These are phyloP conservation scores for Harpagoxenus sublaevis DNA, from an alignment of 2,888 invertebrate species.

Conservation along the genomic window DNA sequence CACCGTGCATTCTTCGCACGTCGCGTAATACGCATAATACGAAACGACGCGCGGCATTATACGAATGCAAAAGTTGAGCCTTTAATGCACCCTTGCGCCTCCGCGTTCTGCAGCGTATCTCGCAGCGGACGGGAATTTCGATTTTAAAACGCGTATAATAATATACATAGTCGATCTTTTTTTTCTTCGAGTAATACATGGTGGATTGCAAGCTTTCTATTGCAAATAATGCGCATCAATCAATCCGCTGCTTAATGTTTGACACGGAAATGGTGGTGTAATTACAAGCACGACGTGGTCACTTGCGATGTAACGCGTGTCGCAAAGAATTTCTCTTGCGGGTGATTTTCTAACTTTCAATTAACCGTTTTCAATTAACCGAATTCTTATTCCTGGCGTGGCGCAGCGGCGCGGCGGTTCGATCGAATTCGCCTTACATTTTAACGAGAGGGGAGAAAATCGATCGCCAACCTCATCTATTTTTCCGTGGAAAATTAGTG, in stretches of 20 bases:
- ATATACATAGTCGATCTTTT: neutral
- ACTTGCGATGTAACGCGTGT: slow-evolving; percentile 58
- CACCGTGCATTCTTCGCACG: neutral
- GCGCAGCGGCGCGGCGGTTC: neutral
- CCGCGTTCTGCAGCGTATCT: neutral
- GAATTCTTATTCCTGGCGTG: slow-evolving; percentile 15
- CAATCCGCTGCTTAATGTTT: slow-evolving; percentile 43
- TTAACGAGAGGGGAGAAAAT: neutral
- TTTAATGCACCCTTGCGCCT: slow-evolving; percentile 2
- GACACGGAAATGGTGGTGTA: slow-evolving; percentile 23
- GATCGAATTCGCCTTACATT: neutral
- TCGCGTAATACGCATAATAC: neutral
- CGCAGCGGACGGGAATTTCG: neutral
- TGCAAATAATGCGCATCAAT: slow-evolving; percentile 10
- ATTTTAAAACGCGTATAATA: slow-evolving; percentile 23
- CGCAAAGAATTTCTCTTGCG: slow-evolving; percentile 4
- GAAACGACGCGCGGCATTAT: neutral
- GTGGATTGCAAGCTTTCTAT: slow-evolving; percentile 68
- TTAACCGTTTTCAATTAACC: slow-evolving; percentile 19
- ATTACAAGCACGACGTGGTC: slow-evolving; percentile 26
- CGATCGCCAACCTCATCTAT: neutral
- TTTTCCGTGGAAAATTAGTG: neutral
- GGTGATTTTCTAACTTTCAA: slow-evolving; percentile 43
- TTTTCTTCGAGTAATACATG: neutral
- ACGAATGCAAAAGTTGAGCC: neutral